phyloP scores from a whole-genome alignment of 2,113 vertebrate genomes.

The Channa maculata region DNA sequence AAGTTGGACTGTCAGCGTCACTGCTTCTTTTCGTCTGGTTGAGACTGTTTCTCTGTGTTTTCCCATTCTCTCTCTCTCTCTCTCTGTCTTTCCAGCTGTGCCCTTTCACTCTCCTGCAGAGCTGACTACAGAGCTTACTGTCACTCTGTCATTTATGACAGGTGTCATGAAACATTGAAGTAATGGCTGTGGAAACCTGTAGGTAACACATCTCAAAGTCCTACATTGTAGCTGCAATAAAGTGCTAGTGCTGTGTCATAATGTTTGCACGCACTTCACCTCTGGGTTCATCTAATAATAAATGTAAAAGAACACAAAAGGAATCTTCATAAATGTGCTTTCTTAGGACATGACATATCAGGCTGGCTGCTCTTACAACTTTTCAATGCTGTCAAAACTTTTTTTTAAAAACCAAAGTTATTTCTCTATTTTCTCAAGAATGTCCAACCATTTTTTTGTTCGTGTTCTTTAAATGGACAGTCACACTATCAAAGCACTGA shows the following conservation, averaged over 20 bases:
- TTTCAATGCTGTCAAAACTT: slow-evolving; percentile 52
- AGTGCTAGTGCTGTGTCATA: slow-evolving; percentile 13
- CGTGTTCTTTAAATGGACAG: slow-evolving; percentile 61
- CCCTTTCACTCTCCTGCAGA: slow-evolving; percentile 50
- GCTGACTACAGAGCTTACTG: slow-evolving; percentile 43
- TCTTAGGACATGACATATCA: slow-evolving; percentile 16
- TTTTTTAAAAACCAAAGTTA: slow-evolving; percentile 42
- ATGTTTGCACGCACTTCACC: slow-evolving; percentile 15
- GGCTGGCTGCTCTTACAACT: slow-evolving; percentile 1
- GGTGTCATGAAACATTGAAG: slow-evolving; percentile 73
- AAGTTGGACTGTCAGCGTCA: slow-evolving; percentile 10
- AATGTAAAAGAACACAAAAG: slow-evolving; percentile 39
- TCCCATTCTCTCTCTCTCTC: slow-evolving; percentile 14
- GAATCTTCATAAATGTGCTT: slow-evolving; percentile 38
- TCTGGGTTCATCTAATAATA: slow-evolving; percentile 52
- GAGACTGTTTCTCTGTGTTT: slow-evolving; percentile 1
- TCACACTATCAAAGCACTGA: slow-evolving; percentile 62
- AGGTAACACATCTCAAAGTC: slow-evolving; percentile 34
- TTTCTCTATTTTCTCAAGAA: slow-evolving; percentile 14
- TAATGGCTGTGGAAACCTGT: slow-evolving; percentile 47
- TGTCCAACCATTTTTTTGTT: slow-evolving; percentile 25
- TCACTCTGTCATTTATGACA: slow-evolving; percentile 70
- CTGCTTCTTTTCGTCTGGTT: neutral
- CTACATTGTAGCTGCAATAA: slow-evolving; percentile 43
- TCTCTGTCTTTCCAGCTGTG: slow-evolving; percentile 54